Conservation (phyloP, 2,888 invertebrate species). For the Trimorus sp. region DNA sequence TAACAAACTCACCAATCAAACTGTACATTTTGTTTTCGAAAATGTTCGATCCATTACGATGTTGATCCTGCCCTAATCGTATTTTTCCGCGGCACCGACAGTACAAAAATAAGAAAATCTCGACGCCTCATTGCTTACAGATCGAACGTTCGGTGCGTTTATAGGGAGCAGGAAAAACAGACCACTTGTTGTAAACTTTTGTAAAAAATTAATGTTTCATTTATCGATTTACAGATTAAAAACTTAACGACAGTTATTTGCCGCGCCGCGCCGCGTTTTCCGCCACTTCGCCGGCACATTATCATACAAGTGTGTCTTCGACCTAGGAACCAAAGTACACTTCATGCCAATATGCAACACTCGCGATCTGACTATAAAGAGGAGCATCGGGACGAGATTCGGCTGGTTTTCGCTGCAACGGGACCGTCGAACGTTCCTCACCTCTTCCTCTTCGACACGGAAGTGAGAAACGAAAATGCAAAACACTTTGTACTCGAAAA, state of each 20-base stretch:
- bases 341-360: constrained; percentile 40
- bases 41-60: too few relatives aligned
- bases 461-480: constrained; percentile 58
- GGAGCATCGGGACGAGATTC: constrained; percentile 38
- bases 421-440: constrained; percentile 39
- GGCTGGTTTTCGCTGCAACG: constrained; percentile 41
- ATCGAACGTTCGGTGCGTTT: not conserved
- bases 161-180: constrained; percentile 22
- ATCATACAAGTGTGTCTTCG: constrained; percentile 46
- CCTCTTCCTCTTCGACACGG: constrained; percentile 14
- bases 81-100: too few relatives aligned
- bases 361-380: constrained; percentile 47
- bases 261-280: constrained; percentile 10
- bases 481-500: constrained; percentile 49
- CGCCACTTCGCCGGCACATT: constrained; percentile 10
- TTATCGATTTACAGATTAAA: constrained; percentile 78
- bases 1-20: too few relatives aligned
- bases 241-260: constrained; percentile 72
- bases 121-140: constrained; percentile 9
- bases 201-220: constrained; percentile 78
- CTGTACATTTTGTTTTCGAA: too few relatives aligned
- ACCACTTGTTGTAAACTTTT: constrained; percentile 37
- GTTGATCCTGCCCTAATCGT: too few relatives aligned
- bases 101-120: not conserved
- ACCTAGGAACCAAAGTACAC: constrained; percentile 55